phyloP scores from a whole-genome alignment of 2,888 invertebrate genomes.

The Fragum fragum region DNA sequence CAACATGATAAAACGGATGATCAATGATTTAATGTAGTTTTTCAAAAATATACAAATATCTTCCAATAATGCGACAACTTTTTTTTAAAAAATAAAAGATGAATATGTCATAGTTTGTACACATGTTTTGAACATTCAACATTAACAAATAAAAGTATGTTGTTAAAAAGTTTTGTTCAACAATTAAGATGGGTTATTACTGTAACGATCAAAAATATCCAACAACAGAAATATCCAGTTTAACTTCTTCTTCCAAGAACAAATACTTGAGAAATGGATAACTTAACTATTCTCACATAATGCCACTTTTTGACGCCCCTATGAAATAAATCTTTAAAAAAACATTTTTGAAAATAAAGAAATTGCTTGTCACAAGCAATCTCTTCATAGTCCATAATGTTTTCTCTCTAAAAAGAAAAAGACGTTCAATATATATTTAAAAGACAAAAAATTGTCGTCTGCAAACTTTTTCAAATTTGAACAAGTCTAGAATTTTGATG shows the following conservation, averaged over 20 bases:
- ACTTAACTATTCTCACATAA: too few relatives aligned
- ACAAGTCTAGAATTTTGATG: not conserved
- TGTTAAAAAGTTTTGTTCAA: not conserved
- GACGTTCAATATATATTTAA: too few relatives aligned
- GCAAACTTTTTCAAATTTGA: not conserved
- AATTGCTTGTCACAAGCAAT: not conserved
- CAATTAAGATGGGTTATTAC: not conserved
- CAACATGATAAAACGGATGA: too few relatives aligned
- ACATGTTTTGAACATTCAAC: not conserved
- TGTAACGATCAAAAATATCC: not conserved
- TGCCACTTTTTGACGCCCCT: too few relatives aligned
- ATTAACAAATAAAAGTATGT: not conserved
- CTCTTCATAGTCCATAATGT: not conserved
- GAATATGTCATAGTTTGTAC: not conserved
- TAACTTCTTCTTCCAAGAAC: too few relatives aligned
- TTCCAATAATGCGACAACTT: not conserved
- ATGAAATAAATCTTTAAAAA: too few relatives aligned
- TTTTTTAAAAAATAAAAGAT: not conserved
- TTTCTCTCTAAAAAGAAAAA: too few relatives aligned
- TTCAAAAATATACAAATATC: not conserved
- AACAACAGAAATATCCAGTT: too few relatives aligned
- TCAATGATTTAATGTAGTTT: not conserved
- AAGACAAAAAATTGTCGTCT: conserved; percentile 9
- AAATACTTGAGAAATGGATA: too few relatives aligned
- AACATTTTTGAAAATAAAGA: not conserved